Evolutionary conservation across 2,113 vertebrate genomes (phyloP), one percentile per base, ranked within the genome.

Genomic region (Lamprotornis superbus): DNA sequence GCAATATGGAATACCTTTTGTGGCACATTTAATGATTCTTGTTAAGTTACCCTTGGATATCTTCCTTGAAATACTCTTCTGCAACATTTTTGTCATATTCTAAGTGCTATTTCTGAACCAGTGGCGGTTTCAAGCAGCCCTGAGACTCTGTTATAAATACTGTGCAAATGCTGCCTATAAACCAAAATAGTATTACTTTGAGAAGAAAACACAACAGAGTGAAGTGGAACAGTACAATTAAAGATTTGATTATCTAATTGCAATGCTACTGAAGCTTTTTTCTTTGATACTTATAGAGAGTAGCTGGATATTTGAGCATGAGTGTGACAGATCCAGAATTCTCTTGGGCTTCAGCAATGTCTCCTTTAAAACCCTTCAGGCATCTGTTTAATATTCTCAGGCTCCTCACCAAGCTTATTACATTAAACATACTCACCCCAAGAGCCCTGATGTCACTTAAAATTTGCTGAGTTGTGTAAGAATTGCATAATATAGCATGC

Each of bases 331-430:
- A 76, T 31, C 10, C 31, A 76, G 49, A 56, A 47, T 44, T 40
- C 31, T 90, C 75, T 80, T 73, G 57, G 46, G 49, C 65, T 94
- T 71, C 52, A 67, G 15, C 0, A 0, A 42, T 85, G 20, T 74
- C 47, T 93, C 39, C 59, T 87, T 87, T 52, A 93, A 84, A 94
- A 56, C 25, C 27, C 92, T 92, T 86, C 35, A 77, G 86, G 83
- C 76, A 49, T 78, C 60, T 89, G 71, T 89, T 94, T 77, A 86
- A 71, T 78, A 39, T 92, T 92, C 91, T 87, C 79, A 70, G 67
- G 85, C 59, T 93, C 30, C 67, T 90, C 46, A 88, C 47, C 42
- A 47, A 80, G 40, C 88, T 96, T 50, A 57, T 93, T 94, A 77
- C 73, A 75, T 94, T 93, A 88, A 94, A 46, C 59, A 74, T 44